phyloP scores from a whole-genome alignment of 2,797 vertebrate species.

The Adrianichthys oophorus region DNA sequence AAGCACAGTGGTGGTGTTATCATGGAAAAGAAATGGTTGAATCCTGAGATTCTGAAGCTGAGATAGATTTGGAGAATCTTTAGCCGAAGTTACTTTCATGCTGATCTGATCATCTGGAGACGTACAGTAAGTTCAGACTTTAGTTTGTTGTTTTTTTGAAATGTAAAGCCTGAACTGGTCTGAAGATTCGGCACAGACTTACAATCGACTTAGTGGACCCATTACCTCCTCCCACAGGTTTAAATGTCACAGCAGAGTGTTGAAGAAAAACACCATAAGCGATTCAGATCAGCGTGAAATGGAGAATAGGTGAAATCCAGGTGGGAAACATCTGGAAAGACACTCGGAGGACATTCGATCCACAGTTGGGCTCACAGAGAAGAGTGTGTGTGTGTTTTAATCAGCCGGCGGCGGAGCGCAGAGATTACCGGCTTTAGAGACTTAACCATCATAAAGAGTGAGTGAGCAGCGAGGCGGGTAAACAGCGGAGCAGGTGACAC shows the following conservation, averaged over 20 bases:
- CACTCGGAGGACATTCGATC: conserved; percentile 27
- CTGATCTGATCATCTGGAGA: too few species aligned
- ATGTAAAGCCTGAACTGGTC: too few species aligned
- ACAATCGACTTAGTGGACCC: background rate
- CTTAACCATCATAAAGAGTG: conserved; percentile 78
- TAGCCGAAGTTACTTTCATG: too few species aligned
- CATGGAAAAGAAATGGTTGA: too few species aligned
- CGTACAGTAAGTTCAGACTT: too few species aligned
- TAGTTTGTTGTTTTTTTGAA: too few species aligned
- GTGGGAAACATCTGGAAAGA: conserved; percentile 41
- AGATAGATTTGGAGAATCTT: too few species aligned
- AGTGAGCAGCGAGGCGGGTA: conserved; percentile 29
- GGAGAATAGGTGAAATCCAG: conserved; percentile 46
- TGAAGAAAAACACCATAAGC: conserved; percentile 38
- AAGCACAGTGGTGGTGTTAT: too few species aligned
- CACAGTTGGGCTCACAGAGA: background rate
- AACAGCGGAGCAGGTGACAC: conserved; percentile 8
- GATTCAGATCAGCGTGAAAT: conserved; percentile 40
- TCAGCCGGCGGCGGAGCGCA: conserved; percentile 64
- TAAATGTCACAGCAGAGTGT: conserved; percentile 30
- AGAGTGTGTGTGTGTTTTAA: conserved; percentile 82
- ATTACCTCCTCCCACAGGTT: background rate
- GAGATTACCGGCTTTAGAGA: conserved; percentile 84
- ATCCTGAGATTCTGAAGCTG: too few species aligned
- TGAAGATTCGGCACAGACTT: too few species aligned